Conservation (phyloP, 1,140 invertebrate genomes). For the Caenorhabditis tropicalis region DNA sequence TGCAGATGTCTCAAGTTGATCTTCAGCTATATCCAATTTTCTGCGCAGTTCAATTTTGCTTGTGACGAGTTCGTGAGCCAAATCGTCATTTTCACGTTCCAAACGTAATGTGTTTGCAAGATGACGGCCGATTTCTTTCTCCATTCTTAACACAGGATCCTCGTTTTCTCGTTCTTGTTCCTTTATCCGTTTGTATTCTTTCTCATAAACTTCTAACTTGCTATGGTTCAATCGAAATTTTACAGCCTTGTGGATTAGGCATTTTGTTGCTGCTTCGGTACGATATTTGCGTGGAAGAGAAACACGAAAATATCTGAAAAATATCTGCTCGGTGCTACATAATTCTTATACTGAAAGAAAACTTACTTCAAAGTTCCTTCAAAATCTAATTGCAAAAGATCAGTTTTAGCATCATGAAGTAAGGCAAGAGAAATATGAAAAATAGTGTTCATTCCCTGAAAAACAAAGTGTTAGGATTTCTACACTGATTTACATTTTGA, state of each 20-base stretch:
- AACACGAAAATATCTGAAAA: constrained; percentile 81
- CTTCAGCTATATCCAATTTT: constrained; percentile 76
- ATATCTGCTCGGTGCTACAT: not conserved
- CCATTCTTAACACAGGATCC: constrained; percentile 76
- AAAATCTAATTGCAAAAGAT: constrained; percentile 92
- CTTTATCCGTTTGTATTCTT: constrained; percentile 86
- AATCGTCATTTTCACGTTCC: constrained; percentile 78
- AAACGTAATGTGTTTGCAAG: constrained; percentile 75
- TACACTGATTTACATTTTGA: constrained; percentile 50
- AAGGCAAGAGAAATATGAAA: constrained; percentile 94
- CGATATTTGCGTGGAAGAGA: constrained; percentile 93
- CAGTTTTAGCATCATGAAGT: constrained; percentile 79
- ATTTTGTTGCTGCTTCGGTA: constrained; percentile 84
- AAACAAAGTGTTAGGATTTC: not conserved
- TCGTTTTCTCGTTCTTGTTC: constrained; percentile 75
- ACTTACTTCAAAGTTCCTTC: constrained; percentile 85
- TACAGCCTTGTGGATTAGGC: constrained; percentile 87
- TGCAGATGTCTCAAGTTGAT: constrained; percentile 81
- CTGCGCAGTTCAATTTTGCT: constrained; percentile 76
- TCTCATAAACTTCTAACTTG: constrained; percentile 92
- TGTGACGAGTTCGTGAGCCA: constrained; percentile 77
- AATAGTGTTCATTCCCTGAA: constrained; percentile 85
- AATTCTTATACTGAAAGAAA: not conserved
- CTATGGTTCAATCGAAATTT: constrained; percentile 82
- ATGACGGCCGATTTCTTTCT: constrained; percentile 76